phyloP scores from a whole-genome alignment of 1,140 invertebrate species.

The Trichonephila inaurata region DNA sequence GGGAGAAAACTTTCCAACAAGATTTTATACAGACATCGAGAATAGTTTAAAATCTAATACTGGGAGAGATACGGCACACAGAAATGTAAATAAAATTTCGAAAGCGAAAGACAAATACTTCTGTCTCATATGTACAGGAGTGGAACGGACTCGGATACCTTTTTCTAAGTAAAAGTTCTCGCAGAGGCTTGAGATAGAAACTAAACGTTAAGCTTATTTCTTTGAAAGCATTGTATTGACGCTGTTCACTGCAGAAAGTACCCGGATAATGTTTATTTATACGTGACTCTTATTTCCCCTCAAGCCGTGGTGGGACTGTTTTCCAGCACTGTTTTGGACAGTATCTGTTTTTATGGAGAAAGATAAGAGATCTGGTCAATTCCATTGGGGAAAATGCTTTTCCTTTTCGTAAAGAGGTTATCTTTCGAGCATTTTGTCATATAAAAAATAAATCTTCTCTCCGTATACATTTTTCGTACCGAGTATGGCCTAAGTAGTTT shows the following conservation, averaged over 20 bases:
- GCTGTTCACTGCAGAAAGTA: slow-evolving; percentile 45
- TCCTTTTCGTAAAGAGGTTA: slow-evolving; percentile 5
- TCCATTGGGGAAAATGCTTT: slow-evolving; percentile 30
- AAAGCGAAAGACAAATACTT: slow-evolving; percentile 54
- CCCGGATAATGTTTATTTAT: slow-evolving; percentile 55
- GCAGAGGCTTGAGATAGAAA: neutral
- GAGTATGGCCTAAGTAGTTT: neutral
- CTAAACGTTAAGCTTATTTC: slow-evolving; percentile 62
- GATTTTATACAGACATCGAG: slow-evolving; percentile 64
- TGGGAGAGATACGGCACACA: slow-evolving; percentile 5
- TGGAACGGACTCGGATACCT: slow-evolving; percentile 14
- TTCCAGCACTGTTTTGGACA: slow-evolving; percentile 35
- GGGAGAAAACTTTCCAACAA: slow-evolving; percentile 17
- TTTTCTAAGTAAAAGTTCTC: slow-evolving; percentile 22
- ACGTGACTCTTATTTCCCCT: slow-evolving; percentile 50
- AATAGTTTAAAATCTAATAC: slow-evolving; percentile 65
- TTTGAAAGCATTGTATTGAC: slow-evolving; percentile 62
- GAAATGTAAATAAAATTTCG: slow-evolving; percentile 55
- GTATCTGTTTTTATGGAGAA: slow-evolving; percentile 40
- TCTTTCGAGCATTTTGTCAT: slow-evolving; percentile 31
- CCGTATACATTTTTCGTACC: neutral
- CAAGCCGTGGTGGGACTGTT: slow-evolving; percentile 18
- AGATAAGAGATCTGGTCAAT: slow-evolving; percentile 49
- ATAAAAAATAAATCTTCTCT: slow-evolving; percentile 23
- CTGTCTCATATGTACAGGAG: slow-evolving; percentile 27